phyloP scores from a whole-genome alignment of 35 echinoderm and acorn worm species.

The Heliocidaris tuberculata region DNA sequence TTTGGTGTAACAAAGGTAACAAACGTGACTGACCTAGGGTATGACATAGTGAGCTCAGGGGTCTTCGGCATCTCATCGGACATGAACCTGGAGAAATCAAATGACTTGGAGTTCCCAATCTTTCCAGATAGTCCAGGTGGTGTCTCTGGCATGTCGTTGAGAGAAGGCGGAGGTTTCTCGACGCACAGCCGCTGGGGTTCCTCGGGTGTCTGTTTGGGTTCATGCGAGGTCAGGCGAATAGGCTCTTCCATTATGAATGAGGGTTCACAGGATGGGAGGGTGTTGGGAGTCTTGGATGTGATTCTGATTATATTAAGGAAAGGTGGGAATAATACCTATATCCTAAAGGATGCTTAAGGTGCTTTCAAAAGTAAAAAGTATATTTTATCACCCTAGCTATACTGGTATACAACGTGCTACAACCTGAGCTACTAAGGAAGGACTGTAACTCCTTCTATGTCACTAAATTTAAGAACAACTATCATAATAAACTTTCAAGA shows the following conservation, averaged over 20 bases:
- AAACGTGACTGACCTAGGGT: constrained; percentile 9
- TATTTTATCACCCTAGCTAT: too few relatives aligned
- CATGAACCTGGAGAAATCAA: constrained; percentile 38
- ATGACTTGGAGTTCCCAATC: constrained; percentile 13
- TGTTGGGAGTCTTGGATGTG: neutral
- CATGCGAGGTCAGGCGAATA: neutral
- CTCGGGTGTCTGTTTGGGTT: constrained; percentile 24
- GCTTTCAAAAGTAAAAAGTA: too few relatives aligned
- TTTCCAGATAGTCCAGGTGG: neutral
- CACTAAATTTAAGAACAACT: too few relatives aligned
- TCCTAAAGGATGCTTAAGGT: too few relatives aligned
- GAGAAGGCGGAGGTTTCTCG: neutral
- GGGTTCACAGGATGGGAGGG: neutral
- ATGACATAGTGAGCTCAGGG: constrained; percentile 29
- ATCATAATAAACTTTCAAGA: too few relatives aligned
- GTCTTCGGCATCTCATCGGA: constrained; percentile 40
- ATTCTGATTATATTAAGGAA: neutral
- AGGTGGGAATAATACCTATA: too few relatives aligned
- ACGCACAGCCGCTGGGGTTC: constrained; percentile 12
- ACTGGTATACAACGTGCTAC: too few relatives aligned
- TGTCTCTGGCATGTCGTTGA: neutral
- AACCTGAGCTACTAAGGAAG: too few relatives aligned
- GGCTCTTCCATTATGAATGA: constrained; percentile 13
- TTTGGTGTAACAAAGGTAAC: too few relatives aligned
- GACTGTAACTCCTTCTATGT: too few relatives aligned